phyloP scores from a whole-genome alignment of 2,113 vertebrate species.

The Colius striatus region DNA sequence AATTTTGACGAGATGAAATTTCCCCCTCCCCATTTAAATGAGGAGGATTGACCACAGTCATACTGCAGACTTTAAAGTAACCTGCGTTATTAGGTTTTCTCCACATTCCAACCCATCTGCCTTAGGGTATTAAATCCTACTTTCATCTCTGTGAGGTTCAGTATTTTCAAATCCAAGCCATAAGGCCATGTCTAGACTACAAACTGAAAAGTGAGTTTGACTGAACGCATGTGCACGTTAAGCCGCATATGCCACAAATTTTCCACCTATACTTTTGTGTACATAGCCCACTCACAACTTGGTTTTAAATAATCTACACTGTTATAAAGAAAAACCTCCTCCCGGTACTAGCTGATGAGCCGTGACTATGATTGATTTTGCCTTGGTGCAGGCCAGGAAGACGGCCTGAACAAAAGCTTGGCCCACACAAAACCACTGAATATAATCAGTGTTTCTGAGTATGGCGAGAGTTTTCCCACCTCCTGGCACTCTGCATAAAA shows the following conservation, averaged over 20 bases:
- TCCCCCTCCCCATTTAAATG: constrained; percentile 13
- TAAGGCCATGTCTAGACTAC: constrained; percentile 63
- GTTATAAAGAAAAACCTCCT: background rate
- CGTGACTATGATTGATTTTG: constrained; percentile 27
- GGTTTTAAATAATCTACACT: background rate
- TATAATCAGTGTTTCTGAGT: background rate
- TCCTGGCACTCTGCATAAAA: constrained; percentile 2
- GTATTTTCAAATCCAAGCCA: constrained; percentile 53
- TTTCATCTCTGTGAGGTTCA: constrained; percentile 54
- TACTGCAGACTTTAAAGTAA: constrained; percentile 56
- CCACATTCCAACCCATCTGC: constrained; percentile 56
- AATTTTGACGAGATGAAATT: constrained; percentile 55
- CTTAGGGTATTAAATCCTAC: constrained; percentile 51
- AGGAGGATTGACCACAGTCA: constrained; percentile 27
- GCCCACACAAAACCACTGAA: constrained; percentile 23
- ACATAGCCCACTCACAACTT: background rate
- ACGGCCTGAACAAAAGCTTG: constrained; percentile 47
- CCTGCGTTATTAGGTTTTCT: constrained; percentile 52
- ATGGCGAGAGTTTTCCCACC: background rate
- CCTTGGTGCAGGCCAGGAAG: constrained; percentile 15
- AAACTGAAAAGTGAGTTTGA: constrained; percentile 42
- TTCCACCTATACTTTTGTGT: background rate
- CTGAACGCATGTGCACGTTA: constrained; percentile 18
- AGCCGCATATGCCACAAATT: constrained; percentile 7
- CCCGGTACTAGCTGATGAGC: background rate